Evolutionary conservation across 2,888 invertebrate genomes (phyloP).

Genomic region (Leptodirus hochenwartii): DNA sequence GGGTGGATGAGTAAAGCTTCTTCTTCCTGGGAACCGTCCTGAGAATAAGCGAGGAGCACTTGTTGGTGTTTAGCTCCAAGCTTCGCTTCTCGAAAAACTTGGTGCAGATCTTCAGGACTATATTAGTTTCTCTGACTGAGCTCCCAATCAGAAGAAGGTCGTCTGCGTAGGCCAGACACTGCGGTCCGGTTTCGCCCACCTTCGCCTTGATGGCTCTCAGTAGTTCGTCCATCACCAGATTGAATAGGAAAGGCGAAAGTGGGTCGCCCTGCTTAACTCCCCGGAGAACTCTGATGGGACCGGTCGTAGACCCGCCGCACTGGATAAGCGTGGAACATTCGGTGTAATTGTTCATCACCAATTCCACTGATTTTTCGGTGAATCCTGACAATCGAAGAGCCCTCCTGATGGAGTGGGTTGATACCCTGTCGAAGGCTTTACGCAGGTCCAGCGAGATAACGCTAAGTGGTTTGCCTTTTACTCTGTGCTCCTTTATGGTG

Average conservation of each 20-base stretch:
- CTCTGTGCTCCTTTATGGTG: too few species aligned
- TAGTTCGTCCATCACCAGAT: slow-evolving; percentile 17
- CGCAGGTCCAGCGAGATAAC: slow-evolving; percentile 23
- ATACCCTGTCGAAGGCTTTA: slow-evolving; percentile 23
- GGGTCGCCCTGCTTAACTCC: slow-evolving; percentile 26
- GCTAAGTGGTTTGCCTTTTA: slow-evolving; percentile 17
- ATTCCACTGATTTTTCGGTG: slow-evolving; percentile 16
- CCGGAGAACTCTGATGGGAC: slow-evolving; percentile 12
- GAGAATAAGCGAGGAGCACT: too few species aligned
- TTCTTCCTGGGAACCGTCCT: too few species aligned
- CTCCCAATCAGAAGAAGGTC: too few species aligned
- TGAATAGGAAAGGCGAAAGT: slow-evolving; percentile 15
- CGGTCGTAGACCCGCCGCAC: slow-evolving; percentile 15
- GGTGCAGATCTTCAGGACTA: too few species aligned
- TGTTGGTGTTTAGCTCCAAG: too few species aligned
- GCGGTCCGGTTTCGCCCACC: slow-evolving; percentile 8
- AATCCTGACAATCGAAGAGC: slow-evolving; percentile 18
- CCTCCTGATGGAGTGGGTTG: slow-evolving; percentile 13
- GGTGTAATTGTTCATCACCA: slow-evolving; percentile 16
- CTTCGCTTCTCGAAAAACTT: too few species aligned
- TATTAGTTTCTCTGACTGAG: too few species aligned
- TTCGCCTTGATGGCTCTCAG: slow-evolving; percentile 8
- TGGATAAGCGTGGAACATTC: slow-evolving; percentile 14
- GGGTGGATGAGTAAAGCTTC: too few species aligned
- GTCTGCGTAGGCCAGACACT: slow-evolving; percentile 22